Evolutionary conservation across 2,888 invertebrate genomes (phyloP).

Genomic region (Acanthosepion lycidas): DNA sequence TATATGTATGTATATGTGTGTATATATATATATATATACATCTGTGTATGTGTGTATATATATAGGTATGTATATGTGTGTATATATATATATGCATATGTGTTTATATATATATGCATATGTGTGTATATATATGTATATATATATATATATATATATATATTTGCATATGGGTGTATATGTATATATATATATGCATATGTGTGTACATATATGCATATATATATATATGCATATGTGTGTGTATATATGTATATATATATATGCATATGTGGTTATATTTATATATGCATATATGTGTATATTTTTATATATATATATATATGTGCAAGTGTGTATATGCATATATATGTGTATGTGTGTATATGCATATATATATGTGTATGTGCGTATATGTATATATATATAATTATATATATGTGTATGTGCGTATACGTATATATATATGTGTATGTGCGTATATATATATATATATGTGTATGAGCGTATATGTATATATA

Average conservation of each 20-base stretch:
- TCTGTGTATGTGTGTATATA: background rate
- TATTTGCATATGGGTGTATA: background rate
- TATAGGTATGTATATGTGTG: background rate
- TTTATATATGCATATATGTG: background rate
- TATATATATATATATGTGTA: too few species aligned
- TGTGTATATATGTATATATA: background rate
- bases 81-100: background rate
- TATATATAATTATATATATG: too few species aligned
- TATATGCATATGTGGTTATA: background rate
- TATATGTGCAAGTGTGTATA: background rate
- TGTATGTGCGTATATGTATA: too few species aligned
- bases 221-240: background rate
- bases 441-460: too few species aligned
- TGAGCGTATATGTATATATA: too few species aligned
- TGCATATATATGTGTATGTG: too few species aligned
- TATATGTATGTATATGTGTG: background rate
- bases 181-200: background rate
- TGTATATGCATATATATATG: too few species aligned
- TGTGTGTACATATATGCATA: background rate
- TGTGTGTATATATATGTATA: background rate
- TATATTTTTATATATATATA: background rate
- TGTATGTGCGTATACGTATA: too few species aligned
- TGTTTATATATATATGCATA: background rate
- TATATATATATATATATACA: background rate
- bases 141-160: background rate